Base-by-base conservation (phyloP, 92 coral and sea anemone genomes). In the Virgularia gustaviana region DNA sequence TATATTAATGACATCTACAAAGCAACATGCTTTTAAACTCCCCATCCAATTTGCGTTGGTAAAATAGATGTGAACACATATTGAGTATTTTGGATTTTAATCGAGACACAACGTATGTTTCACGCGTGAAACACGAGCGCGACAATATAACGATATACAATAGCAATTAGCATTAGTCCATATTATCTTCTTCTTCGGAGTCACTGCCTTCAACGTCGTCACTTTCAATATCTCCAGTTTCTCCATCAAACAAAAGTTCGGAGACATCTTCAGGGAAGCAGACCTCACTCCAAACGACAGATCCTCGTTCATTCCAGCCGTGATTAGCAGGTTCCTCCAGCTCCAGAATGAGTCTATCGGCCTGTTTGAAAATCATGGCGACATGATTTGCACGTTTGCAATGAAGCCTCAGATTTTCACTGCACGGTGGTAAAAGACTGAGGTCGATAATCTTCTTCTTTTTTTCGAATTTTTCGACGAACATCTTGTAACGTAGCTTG, bases 391-490 rank as follows among this genome's bases (percentile, higher is more conserved):
- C 20, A 0, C 72, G 35, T 22, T 24, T 41, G 0, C 41, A 27
- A 16, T 65, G 72, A 23, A 65, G 38, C 35, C 32, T 41, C 22
- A 44, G 36, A 18, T 65, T 65, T 1, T 11, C 9, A 4, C 31
- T 19, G 30, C 72, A 65, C 19, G 70, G 70, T 63, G 70, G 70
- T 34, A 63, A 22, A 3, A 63, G 31, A 52, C 70, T 63, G 4
- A 65, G 56, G 56, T 65, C 72, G 23, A 65, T 33, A 0, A 65
- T 33, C 30, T 65, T 42, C 15, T 63, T 63, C 70, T 63, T 35
- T 63, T 19, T 63, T 11, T 16, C 30, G 24, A 65, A 65, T 39
- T 42, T 65, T 23, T 65, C 22, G 36, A 3, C 22, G 57, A 65
- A 65, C 49, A 65, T 23, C 30, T 42, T 42, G 1, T 28, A 38